Evolutionary conservation across 2,888 invertebrate genomes (phyloP), one percentile per base, ranked within the genome.

Genomic region (Copidosoma aretas): DNA sequence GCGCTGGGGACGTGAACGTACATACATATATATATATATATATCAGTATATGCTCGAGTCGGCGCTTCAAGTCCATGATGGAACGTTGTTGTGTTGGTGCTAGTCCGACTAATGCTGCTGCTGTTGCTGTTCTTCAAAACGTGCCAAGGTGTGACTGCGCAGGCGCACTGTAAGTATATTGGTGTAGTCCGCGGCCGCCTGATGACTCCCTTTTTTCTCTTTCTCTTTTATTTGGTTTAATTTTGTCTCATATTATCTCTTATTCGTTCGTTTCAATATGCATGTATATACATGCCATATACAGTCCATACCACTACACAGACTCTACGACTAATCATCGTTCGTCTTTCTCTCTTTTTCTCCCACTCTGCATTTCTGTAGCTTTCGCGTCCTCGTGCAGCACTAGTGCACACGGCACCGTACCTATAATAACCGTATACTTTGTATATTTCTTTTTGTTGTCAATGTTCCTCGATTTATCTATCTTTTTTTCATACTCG

Each of bases 141-240:
- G 79, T 79, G 79, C 74, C 76, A 77, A 81, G 81, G 81, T 80
- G 81, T 80, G 81, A 82, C 82, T 83, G 82, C 82, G 82, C 82
- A 82, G 77, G 78, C 82, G 82, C 81, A 79, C 80, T 82, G 82
- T 80, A 78, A 79, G 82, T 82, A 63, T 63, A 41, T 41, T 52
- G 19, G 43, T 61, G 63, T 63, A 59, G 39, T 2, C 63, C 60
- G 25, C 10, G 14, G 32, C 2, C 63, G n/a, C n/a, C n/a, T n/a
- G n/a, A n/a, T 60, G 25, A 15, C 19, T 57, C 39, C 39, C 43
- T 56, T 59, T 15, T 62, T 19, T 57, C 24, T 49, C 49, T 22
- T 24, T 39, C 54, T 46, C 52, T 46, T 10, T 25, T 59, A 3
- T 46, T 58, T 41, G 19, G 46, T 24, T 52, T 32, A 32, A 10